Base-by-base conservation (phyloP, 2,113 vertebrate genomes). In the Anser brachyrhynchus region DNA sequence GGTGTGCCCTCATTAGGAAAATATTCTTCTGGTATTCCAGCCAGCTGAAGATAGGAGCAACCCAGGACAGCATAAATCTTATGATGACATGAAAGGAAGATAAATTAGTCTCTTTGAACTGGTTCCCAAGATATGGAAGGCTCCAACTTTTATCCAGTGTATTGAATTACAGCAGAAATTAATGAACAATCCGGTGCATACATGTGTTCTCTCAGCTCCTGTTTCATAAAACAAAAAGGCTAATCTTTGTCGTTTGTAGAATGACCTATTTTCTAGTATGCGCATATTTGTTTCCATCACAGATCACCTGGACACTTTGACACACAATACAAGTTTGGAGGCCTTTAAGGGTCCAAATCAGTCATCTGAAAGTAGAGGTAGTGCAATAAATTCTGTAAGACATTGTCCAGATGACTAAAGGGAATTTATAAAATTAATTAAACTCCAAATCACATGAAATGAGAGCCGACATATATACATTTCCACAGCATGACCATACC, bases 71-170 rank as follows among this genome's bases (percentile, higher is more conserved):
- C 26, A 33, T 88, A 88, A 93, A 74, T 96, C 88, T 86, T 81
- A 35, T 10, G 77, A 92, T 54, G 75, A 78, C 90, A 93, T 57
- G 73, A 81, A 91, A 89, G 61, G 51, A 93, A 86, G 90, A 96
- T 81, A 81, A 88, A 94, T 91, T 87, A 92, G 43, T 90, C 69
- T 90, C 64, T 95, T 90, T 92, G 64, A 96, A 92, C 59, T 91
- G 1, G 3, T 90, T 84, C 72, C 59, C 41, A 72, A 88, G 76
- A 74, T 77, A 88, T 75, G 51, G 61, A 90, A 88, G 57, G 22
- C 83, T 95, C 76, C 43, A 84, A 62, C 69, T 84, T 92, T 91
- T 78, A 80, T 71, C 52, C 46, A 80, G 33, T 59, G 22, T 55
- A 41, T 29, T 39, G 59, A 94, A 57, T 54, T 43, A 22, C 6